Evolutionary conservation across 2,113 vertebrate species (phyloP), one percentile per base, ranked within the genome.

Genomic region (Acrocephalus arundinaceus): DNA sequence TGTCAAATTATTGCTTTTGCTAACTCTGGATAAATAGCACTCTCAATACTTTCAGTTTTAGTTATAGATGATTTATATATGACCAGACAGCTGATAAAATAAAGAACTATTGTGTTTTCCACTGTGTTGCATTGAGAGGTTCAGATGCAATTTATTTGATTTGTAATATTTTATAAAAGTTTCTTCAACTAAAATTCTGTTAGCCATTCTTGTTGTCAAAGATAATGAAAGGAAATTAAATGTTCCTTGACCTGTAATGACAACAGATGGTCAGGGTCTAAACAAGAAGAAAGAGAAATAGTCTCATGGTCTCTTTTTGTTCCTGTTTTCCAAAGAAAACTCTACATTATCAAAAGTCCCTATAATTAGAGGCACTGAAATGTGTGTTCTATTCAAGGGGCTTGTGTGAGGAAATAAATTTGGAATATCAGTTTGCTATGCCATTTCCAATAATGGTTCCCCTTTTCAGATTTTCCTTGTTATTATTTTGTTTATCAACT

Each of bases 61-160:
- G 86, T 97, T 97, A 84, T 6, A 16, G 92, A 68, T 98, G 97
- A 98, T 97, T 97, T 96, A 93, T 94, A 98, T 98, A 93, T 95
- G 96, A 97, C 96, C 96, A 97, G 98, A 98, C 98, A 98, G 96
- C 88, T 98, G 97, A 98, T 98, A 93, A 94, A 98, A 98, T 98
- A 98, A 97, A 97, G 93, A 85, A 97, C 87, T 98, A 98, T 97
- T 97, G 97, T 96, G 96, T 98, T 98, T 98, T 98, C 98, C 96
- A 97, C 94, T 96, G 85, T 87, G 87, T 94, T 97, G 96, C 97
- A 95, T 96, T 98, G 96, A 87, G 87, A 97, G 96, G 92, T 97
- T 98, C 97, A 97, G 96, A 95, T 98, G 96, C 94, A 97, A 98
- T 98, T 97, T 97, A 96, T 98, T 97, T 98, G 97, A 98, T 98